Percentiles rank a stretch among this genome's conserved stretches.
Conservation (phyloP, 2,797 vertebrate species). For the Myotis vivesi region DNA sequence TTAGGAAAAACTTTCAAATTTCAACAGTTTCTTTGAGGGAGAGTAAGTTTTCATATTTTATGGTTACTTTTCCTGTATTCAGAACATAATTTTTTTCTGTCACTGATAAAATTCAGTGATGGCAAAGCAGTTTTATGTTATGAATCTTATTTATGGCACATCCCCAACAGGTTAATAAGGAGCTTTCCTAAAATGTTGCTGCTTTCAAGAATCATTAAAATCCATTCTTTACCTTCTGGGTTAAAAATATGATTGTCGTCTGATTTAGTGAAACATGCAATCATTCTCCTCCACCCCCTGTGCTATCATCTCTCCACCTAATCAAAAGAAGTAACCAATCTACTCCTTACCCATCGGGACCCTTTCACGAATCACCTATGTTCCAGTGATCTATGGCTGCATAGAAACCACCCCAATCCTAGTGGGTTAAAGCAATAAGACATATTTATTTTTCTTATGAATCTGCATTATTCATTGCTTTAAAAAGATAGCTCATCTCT, state of each 20-base stretch:
- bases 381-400: neutral
- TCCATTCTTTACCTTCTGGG: neutral
- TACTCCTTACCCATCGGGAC: neutral
- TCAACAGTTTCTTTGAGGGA: neutral
- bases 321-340: neutral
- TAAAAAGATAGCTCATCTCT: neutral
- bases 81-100: neutral
- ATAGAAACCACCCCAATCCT: neutral
- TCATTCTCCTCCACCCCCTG: neutral
- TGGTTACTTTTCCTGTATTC: neutral
- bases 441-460: neutral
- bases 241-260: neutral
- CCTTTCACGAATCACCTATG: neutral
- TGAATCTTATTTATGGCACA: slow-evolving; percentile 22
- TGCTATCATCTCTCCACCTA: neutral
- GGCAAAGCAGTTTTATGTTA: neutral
- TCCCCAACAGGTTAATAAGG: neutral
- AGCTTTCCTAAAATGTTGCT: neutral
- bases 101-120: slow-evolving; percentile 15
- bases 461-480: neutral
- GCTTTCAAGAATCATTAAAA: slow-evolving; percentile 27
- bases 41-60: neutral
- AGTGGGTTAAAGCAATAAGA: neutral
- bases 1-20: slow-evolving; percentile 5
- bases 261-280: slow-evolving; percentile 21